phyloP scores from a whole-genome alignment of 2,113 vertebrate genomes.

The Andinoacara biseriatus region DNA sequence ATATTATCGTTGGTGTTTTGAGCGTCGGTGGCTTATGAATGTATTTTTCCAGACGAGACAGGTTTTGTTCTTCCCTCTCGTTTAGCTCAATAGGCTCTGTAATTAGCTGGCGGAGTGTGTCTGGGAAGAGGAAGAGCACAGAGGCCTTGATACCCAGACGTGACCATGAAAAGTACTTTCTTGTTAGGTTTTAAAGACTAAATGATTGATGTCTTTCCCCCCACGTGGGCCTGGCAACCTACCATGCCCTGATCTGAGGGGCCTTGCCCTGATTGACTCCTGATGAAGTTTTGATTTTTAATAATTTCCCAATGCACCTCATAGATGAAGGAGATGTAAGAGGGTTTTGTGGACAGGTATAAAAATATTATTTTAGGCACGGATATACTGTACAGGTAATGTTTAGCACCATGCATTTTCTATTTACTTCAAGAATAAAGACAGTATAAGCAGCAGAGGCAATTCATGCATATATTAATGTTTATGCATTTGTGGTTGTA shows the following conservation, averaged over 20 bases:
- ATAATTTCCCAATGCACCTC: neutral
- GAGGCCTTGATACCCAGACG: conserved; percentile 52
- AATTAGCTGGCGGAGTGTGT: conserved; percentile 60
- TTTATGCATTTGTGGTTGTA: neutral
- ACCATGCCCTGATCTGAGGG: conserved; percentile 1
- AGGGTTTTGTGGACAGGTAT: neutral
- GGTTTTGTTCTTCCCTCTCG: conserved; percentile 51
- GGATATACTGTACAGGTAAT: neutral
- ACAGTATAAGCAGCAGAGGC: no score
- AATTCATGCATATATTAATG: neutral
- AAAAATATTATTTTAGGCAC: conserved; percentile 1
- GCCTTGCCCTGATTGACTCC: conserved; percentile 21
- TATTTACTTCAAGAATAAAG: neutral
- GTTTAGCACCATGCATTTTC: neutral
- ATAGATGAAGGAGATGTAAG: neutral
- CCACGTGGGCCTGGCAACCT: conserved; percentile 1
- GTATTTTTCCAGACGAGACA: conserved; percentile 44
- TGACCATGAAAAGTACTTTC: conserved; percentile 63
- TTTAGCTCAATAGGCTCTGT: conserved; percentile 56
- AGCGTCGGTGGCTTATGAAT: conserved; percentile 37
- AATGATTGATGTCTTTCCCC: conserved; percentile 48
- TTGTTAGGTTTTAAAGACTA: conserved; percentile 35
- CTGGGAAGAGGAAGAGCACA: conserved; percentile 49
- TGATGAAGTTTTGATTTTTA: conserved; percentile 30
- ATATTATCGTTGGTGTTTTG: neutral